A percentile compares a stretch with the other conserved stretches of the same genome.
phyloP scores from a whole-genome alignment of 2,888 invertebrate species.

The Brachypalpus laphriformis region DNA sequence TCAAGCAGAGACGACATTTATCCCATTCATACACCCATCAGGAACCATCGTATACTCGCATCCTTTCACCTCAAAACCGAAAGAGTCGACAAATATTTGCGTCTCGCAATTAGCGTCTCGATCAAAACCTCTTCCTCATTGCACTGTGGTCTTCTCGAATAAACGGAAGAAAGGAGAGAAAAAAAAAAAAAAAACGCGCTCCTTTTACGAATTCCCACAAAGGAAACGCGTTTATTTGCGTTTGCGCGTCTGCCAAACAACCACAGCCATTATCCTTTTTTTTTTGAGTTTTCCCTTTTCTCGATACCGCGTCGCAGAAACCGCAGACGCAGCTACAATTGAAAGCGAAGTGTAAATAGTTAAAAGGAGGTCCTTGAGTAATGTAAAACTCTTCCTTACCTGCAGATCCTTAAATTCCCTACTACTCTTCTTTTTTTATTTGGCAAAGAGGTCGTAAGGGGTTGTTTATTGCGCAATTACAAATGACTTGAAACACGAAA shows the following conservation, averaged over 20 bases:
- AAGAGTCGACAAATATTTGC: conserved; percentile 67
- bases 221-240: conserved; percentile 54
- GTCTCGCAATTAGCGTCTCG: conserved; percentile 65
- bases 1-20: conserved; percentile 10
- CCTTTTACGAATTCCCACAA: conserved; percentile 34
- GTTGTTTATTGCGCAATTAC: conserved; percentile 69
- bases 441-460: conserved; percentile 45
- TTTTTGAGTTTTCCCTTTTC: conserved; percentile 1
- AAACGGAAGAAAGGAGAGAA: conserved; percentile 1
- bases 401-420: conserved; percentile 15
- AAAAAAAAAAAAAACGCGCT: background rate
- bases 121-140: conserved; percentile 44
- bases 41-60: conserved; percentile 5
- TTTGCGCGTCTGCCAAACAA: conserved; percentile 49
- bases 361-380: conserved; percentile 38
- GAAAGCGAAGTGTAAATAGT: conserved; percentile 37
- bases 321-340: conserved; percentile 40
- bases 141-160: conserved; percentile 22
- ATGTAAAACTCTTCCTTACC: conserved; percentile 43
- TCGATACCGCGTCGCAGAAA: conserved; percentile 49
- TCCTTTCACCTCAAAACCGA: conserved; percentile 24
- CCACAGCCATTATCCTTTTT: conserved; percentile 64
- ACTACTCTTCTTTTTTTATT: conserved; percentile 7
- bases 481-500: conserved; percentile 68
- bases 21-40: conserved; percentile 17